Percentiles rank a stretch among this genome's conserved stretches.
phyloP scores from a whole-genome alignment of 2,113 vertebrate genomes.

The Paramisgurnus dabryanus region DNA sequence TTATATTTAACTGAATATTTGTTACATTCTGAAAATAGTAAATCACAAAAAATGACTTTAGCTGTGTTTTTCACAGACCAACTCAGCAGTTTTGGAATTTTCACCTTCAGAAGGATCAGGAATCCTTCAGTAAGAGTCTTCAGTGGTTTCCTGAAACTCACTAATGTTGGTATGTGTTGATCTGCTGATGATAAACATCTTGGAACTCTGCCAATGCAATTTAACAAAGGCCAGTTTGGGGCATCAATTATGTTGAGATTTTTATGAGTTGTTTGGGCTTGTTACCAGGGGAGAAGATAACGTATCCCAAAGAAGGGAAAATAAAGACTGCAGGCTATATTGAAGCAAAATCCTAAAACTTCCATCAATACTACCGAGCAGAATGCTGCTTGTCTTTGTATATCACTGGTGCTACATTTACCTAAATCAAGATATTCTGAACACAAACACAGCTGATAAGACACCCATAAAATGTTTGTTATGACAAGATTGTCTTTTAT shows the following conservation, averaged over 20 bases:
- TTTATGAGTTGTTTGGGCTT: slow-evolving; percentile 60
- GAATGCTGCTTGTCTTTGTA: slow-evolving; percentile 36
- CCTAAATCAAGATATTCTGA: slow-evolving; percentile 53
- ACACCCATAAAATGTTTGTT: slow-evolving; percentile 58
- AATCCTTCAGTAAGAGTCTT: slow-evolving; percentile 29
- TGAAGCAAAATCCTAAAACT: slow-evolving; percentile 26
- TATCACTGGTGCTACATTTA: slow-evolving; percentile 47
- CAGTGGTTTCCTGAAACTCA: slow-evolving; percentile 37
- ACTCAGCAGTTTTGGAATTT: slow-evolving; percentile 25
- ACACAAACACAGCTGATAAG: slow-evolving; percentile 57
- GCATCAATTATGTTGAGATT: slow-evolving; percentile 62
- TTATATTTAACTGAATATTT: too few relatives aligned
- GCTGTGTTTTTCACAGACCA: not conserved
- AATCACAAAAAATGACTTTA: too few relatives aligned
- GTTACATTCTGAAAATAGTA: too few relatives aligned
- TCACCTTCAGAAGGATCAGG: slow-evolving; percentile 48
- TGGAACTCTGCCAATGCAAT: slow-evolving; percentile 60
- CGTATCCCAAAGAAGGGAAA: slow-evolving; percentile 37
- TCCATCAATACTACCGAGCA: slow-evolving; percentile 14
- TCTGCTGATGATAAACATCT: slow-evolving; percentile 62
- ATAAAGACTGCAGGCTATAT: slow-evolving; percentile 22
- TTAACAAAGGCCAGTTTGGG: slow-evolving; percentile 59
- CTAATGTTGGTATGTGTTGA: slow-evolving; percentile 57
- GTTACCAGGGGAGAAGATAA: slow-evolving; percentile 51
- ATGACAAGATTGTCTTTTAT: slow-evolving; percentile 52